Evolutionary conservation across 2,113 vertebrate species (phyloP), one percentile per base, ranked within the genome.

Genomic region (Diphyllodes magnificus): DNA sequence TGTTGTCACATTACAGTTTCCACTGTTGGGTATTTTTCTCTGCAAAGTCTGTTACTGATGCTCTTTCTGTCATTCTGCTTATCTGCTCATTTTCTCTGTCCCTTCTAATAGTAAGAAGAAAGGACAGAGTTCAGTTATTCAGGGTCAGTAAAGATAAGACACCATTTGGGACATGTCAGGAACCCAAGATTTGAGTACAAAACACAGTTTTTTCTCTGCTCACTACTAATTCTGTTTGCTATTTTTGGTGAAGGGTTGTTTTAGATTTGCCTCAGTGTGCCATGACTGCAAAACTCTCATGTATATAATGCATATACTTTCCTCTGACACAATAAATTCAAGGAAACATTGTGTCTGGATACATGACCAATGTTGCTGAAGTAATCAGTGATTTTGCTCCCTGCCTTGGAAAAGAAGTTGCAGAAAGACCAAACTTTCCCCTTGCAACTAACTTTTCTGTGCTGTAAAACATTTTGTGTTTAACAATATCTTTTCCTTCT

Each of bases 401-500:
- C 35, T 49, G 10, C 17, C 94, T 72, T 65, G 39, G 40, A 63
- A 80, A 90, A 49, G 37, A 65, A 71, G 39, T 69, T 73, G 44
- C 27, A 90, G 51, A 54, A 88, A 69, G 35, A 40, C 4, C 7
- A 50, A 61, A 54, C 44, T 88, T 80, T 33, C 11, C 78, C 13
- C 20, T 80, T 80, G 31, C 24, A 70, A 4, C 8, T 31, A 20
- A 47, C 7, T 3, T 27, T 16, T 14, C 39, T 56, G 15, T 75
- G 19, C 47, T 63, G 15, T 53, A 50, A 69, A 82, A 18, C 23
- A 12, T 80, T 57, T 57, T 50, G 15, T 76, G n/a, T 57, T 19
- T 93, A 65, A 86, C 53, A 24, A 3, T 56, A 45, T 25, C 12
- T 93, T 89, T 86, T 64, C 53, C 37, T 88, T 94, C 59, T 97